Percentiles rank a stretch among this genome's conserved stretches.
Conservation (phyloP, 2,113 vertebrate species). For the Nesoenas mayeri region DNA sequence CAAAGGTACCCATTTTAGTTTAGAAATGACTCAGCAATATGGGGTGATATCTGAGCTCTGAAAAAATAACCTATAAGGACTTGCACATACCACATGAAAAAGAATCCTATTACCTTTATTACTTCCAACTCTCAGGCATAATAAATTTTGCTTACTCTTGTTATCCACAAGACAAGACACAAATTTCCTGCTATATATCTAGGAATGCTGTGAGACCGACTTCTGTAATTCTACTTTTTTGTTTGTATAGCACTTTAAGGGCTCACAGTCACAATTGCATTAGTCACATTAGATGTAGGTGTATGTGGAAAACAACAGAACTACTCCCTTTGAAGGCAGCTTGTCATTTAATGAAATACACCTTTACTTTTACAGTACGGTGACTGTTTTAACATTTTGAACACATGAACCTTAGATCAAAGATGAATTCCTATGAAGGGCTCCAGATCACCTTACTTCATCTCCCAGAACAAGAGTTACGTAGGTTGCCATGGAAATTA, state of each 20-base stretch:
- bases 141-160: not conserved
- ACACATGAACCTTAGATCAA: not conserved
- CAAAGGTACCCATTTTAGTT: not conserved
- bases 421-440: not conserved
- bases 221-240: not conserved
- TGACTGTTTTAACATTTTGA: conserved; percentile 3
- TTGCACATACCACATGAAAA: not conserved
- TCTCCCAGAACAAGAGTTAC: not conserved
- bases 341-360: conserved; percentile 3
- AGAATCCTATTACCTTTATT: not conserved
- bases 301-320: not conserved
- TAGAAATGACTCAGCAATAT: not conserved
- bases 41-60: not conserved
- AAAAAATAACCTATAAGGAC: not conserved
- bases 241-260: not conserved
- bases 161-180: not conserved
- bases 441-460: not conserved
- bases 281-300: not conserved
- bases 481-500: not conserved
- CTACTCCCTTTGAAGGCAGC: not conserved
- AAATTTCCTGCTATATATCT: not conserved
- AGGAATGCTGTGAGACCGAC: not conserved
- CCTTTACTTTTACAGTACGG: not conserved
- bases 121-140: not conserved
- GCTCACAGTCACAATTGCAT: conserved; percentile 10